Evolutionary conservation across 2,113 vertebrate species (phyloP), one percentile per base, ranked within the genome.

Genomic region (Spheniscus mendiculus): DNA sequence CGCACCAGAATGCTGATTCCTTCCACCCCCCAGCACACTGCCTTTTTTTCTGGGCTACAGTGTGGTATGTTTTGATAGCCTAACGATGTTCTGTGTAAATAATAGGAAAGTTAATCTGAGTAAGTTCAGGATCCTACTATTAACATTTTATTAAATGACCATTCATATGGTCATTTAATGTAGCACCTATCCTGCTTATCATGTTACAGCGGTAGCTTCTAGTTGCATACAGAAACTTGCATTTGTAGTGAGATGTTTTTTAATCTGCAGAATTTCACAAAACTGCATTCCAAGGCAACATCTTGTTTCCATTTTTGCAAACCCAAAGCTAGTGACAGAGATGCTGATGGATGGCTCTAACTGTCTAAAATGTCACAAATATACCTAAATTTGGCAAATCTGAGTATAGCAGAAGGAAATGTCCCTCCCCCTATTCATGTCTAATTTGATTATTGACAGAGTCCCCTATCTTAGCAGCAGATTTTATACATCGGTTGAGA

Each of bases 1-100:
- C 1, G 2, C 96, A 97, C 96, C 96, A 97, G 98, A 98, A 98
- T 98, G 96, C 97, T 98, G 97, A 98, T 98, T 89, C 67, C 62
- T 70, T 81, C 66, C 58, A 47, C 34, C 50, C 62, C 53, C 79
- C 62, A 87, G 79, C 87, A 56, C 84, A 71, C 91, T 92, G 96
- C 94, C 85, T 95, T 90, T 95, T 98, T 97, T 97, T 95, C 96
- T 93, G 87, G 97, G 89, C 94, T 98, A 90, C 92, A 94, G 56
- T 59, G 90, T 96, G 83, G 79, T 93, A 61, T 96, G 96, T 98
- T 98, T 98, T 98, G 98, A 97, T 98, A 98, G 96, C 83, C 95
- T 97, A 95, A 95, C 62, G 36, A 79, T 93, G 96, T 93, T 98
- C 95, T 94, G 56, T 93, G 90, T 93, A 97, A 96, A 98, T 95